Evolutionary conservation across 92 coral and sea anemone species (phyloP).

Genomic region (Phenganax marumi): DNA sequence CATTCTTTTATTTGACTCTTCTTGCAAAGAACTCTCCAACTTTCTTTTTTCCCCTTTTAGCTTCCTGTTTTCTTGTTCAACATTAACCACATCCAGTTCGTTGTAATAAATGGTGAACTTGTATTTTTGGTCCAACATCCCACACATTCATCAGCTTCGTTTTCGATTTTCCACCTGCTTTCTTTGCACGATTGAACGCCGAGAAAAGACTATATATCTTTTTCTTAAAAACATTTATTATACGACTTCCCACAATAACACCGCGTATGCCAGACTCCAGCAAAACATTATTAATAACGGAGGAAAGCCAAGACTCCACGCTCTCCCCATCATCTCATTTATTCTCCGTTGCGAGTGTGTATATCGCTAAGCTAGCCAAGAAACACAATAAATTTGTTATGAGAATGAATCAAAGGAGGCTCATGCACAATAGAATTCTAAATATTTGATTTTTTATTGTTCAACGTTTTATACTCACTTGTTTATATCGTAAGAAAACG

Average conservation of each 20-base stretch:
- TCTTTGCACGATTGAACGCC: neutral
- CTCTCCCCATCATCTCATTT: conserved; percentile 29
- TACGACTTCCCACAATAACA: conserved; percentile 28
- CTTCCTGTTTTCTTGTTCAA: conserved; percentile 10
- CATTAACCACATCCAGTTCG: conserved; percentile 17
- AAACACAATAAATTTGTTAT: conserved; percentile 3
- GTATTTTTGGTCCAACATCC: neutral
- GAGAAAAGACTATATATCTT: conserved; percentile 6
- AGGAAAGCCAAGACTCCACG: conserved; percentile 27
- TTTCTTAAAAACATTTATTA: neutral
- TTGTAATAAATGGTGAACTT: conserved; percentile 8
- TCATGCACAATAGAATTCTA: neutral
- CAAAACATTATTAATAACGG: conserved; percentile 9
- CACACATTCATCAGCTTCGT: too few species aligned
- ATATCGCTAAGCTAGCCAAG: conserved; percentile 17
- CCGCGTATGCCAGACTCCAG: conserved; percentile 27
- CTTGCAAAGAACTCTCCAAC: conserved; percentile 19
- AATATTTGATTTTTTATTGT: conserved; percentile 20
- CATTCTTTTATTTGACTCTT: conserved; percentile 32
- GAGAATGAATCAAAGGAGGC: neutral
- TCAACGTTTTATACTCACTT: conserved; percentile 18
- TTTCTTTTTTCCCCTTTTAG: conserved; percentile 20
- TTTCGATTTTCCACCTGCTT: conserved; percentile 4
- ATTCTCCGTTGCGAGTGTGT: conserved; percentile 5
- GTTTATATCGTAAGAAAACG: conserved; percentile 5